Evolutionary conservation across 2,888 invertebrate species (phyloP).

Genomic region (Bellardia bayeri): DNA sequence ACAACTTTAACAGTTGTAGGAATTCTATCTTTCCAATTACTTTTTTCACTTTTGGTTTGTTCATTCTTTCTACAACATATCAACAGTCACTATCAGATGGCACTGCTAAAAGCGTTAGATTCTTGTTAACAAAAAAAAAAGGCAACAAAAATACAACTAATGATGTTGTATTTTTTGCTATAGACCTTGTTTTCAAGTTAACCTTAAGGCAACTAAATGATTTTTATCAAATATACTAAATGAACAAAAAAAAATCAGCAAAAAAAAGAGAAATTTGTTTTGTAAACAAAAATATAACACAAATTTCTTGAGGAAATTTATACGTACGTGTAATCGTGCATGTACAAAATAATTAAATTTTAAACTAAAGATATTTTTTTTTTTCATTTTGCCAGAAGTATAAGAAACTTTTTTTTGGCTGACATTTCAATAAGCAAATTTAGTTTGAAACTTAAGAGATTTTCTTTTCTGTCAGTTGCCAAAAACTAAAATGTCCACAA

Average conservation of each 20-base stretch:
- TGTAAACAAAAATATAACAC: neutral
- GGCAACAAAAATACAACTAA: slow-evolving; percentile 33
- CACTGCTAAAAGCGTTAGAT: slow-evolving; percentile 52
- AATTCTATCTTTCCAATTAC: slow-evolving; percentile 25
- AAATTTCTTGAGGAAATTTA: slow-evolving; percentile 47
- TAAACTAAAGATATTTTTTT: slow-evolving; percentile 4
- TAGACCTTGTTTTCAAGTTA: slow-evolving; percentile 58
- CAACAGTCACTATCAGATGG: slow-evolving; percentile 56
- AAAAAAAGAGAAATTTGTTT: slow-evolving; percentile 7
- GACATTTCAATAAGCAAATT: slow-evolving; percentile 34
- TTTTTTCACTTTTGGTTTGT: neutral
- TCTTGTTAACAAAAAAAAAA: slow-evolving; percentile 26
- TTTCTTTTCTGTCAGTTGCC: neutral
- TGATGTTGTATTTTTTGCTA: slow-evolving; percentile 60
- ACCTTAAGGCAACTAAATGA: slow-evolving; percentile 55
- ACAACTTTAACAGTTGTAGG: slow-evolving; percentile 29
- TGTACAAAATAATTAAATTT: slow-evolving; percentile 47
- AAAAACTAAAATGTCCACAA: neutral
- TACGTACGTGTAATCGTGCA: neutral
- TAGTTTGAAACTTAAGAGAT: slow-evolving; percentile 2
- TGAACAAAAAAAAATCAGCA: slow-evolving; percentile 10
- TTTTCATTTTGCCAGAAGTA: neutral
- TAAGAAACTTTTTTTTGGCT: neutral
- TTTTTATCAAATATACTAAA: slow-evolving; percentile 40
- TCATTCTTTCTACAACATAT: slow-evolving; percentile 40